Evolutionary conservation across 2,888 invertebrate species (phyloP).

Genomic region (Lasioglossum marginatum): DNA sequence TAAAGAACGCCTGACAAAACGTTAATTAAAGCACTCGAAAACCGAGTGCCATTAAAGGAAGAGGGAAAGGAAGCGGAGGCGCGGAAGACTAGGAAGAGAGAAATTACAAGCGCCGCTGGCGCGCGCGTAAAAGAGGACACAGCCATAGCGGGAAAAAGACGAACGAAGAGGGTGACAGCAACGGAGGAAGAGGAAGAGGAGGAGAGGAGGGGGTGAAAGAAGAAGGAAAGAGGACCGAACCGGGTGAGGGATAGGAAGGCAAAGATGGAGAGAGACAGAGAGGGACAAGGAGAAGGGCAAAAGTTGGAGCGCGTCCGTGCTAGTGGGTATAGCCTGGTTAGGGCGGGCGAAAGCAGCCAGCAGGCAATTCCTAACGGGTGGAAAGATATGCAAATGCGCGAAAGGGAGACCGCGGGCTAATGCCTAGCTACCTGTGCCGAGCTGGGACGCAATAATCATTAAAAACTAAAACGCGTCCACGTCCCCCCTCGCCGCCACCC

Average conservation of each 20-base stretch:
- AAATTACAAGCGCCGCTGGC: conserved; percentile 75
- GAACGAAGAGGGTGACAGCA: conserved; percentile 6
- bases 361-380: conserved; percentile 80
- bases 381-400: conserved; percentile 83
- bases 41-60: conserved; percentile 78
- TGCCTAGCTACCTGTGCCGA: conserved; percentile 77
- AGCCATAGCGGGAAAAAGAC: not conserved
- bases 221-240: conserved; percentile 9
- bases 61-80: conserved; percentile 48
- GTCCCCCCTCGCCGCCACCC: conserved; percentile 9
- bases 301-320: conserved; percentile 78
- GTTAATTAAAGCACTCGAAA: conserved; percentile 81
- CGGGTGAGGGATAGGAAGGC: not conserved
- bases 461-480: conserved; percentile 80
- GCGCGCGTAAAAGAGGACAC: conserved; percentile 58
- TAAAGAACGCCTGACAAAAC: conserved; percentile 78
- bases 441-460: conserved; percentile 81
- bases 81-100: conserved; percentile 66
- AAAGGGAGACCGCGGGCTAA: conserved; percentile 75
- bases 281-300: conserved; percentile 69
- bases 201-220: not conserved
- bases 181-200: not conserved
- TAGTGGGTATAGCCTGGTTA: conserved; percentile 70
- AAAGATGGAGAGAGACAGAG: not conserved
- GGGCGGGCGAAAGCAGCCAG: conserved; percentile 71